Evolutionary conservation across 1,140 invertebrate genomes (phyloP).

Genomic region (Drosophila triauraria): DNA sequence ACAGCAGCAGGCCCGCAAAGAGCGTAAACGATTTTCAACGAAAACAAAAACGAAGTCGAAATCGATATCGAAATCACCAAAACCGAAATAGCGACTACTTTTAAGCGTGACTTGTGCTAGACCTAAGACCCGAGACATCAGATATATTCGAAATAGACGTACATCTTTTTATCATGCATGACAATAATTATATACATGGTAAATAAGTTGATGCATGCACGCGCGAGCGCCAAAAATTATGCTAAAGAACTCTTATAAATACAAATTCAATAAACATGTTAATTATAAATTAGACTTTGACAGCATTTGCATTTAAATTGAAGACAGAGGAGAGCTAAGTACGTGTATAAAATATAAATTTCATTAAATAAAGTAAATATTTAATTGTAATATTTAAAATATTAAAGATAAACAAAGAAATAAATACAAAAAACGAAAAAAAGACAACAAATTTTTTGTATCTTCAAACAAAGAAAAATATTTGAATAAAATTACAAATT

Average conservation of each 20-base stretch:
- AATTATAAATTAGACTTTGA: slow-evolving; percentile 65
- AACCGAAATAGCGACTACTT: slow-evolving; percentile 29
- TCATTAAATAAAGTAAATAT: slow-evolving; percentile 63
- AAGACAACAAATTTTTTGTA: slow-evolving; percentile 65
- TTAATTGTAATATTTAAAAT: slow-evolving; percentile 72
- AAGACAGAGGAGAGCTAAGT: slow-evolving; percentile 32
- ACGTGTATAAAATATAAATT: slow-evolving; percentile 67
- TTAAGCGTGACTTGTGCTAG: slow-evolving; percentile 75
- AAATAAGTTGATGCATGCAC: slow-evolving; percentile 42
- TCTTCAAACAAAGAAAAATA: slow-evolving; percentile 69
- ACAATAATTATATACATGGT: slow-evolving; percentile 75
- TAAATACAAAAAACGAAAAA: slow-evolving; percentile 18
- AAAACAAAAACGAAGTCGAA: slow-evolving; percentile 39
- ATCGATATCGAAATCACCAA: slow-evolving; percentile 52
- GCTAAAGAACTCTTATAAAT: slow-evolving; percentile 55
- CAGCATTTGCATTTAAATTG: slow-evolving; percentile 73
- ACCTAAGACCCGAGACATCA: slow-evolving; percentile 50
- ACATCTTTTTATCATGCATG: slow-evolving; percentile 77
- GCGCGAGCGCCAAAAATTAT: slow-evolving; percentile 77
- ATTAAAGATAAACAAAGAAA: slow-evolving; percentile 41
- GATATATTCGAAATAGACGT: slow-evolving; percentile 46
- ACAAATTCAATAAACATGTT: slow-evolving; percentile 52
- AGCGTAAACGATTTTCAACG: slow-evolving; percentile 52
- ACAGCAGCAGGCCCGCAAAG: slow-evolving; percentile 51
- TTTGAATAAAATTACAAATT: slow-evolving; percentile 81